Evolutionary conservation across 2,113 vertebrate species (phyloP).

Genomic region (Vireo altiloquus): DNA sequence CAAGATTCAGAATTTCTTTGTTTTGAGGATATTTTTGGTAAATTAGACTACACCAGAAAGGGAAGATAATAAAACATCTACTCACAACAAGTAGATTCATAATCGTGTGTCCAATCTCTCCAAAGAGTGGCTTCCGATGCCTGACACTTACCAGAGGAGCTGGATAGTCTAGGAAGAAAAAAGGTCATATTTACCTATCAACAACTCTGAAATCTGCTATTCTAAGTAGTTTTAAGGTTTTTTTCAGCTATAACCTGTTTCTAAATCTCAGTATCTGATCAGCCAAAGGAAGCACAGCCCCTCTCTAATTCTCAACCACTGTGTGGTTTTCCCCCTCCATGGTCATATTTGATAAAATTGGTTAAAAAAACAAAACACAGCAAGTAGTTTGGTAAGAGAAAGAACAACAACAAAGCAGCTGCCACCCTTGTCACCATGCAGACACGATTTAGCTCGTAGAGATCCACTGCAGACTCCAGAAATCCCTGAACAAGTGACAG

Average conservation of each 20-base stretch:
- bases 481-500: rapidly evolving
- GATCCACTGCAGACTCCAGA: background rate
- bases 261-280: background rate
- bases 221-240: background rate
- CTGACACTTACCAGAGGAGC: constrained; percentile 80
- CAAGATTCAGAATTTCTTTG: background rate
- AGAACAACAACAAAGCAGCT: background rate
- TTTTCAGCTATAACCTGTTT: background rate
- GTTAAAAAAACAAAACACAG: background rate
- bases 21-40: background rate
- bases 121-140: constrained; percentile 84
- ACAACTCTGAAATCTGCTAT: background rate
- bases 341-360: background rate
- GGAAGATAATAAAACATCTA: constrained; percentile 45
- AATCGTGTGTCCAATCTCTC: constrained; percentile 91
- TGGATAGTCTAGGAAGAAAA: constrained; percentile 80
- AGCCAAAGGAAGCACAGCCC: background rate
- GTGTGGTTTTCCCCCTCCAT: rapidly evolving
- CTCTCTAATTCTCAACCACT: background rate
- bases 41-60: background rate
- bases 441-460: background rate
- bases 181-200: background rate
- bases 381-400: background rate
- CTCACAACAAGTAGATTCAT: constrained; percentile 94
- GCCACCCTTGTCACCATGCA: background rate